These are phyloP conservation scores for Prionchulus punctatus DNA, from an alignment of 2,888 invertebrate species.

Conservation along the genomic window DNA sequence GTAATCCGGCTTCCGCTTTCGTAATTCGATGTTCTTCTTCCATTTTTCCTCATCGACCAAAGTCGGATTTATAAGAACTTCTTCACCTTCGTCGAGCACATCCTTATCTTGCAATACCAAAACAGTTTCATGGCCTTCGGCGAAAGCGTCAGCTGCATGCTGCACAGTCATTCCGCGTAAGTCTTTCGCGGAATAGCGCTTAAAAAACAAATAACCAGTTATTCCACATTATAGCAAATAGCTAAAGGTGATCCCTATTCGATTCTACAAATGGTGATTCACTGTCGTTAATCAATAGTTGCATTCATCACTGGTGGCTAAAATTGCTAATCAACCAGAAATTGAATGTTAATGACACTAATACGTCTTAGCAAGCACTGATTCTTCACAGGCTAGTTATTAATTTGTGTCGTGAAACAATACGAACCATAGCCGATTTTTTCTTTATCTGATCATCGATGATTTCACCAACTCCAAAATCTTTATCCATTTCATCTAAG, in stretches of 20 bases:
- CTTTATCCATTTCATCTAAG: slow-evolving; percentile 82
- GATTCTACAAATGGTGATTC: too few relatives aligned
- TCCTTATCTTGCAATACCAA: slow-evolving; percentile 80
- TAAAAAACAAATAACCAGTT: background rate
- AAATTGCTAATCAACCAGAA: too few relatives aligned
- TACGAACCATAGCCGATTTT: too few relatives aligned
- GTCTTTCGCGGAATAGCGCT: slow-evolving; percentile 49
- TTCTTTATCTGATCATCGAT: slow-evolving; percentile 55
- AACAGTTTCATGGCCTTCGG: slow-evolving; percentile 49
- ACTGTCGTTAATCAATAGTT: too few relatives aligned
- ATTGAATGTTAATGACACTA: too few relatives aligned
- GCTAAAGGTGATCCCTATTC: too few relatives aligned
- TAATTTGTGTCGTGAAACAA: too few relatives aligned
- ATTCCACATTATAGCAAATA: too few relatives aligned
- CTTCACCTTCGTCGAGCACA: slow-evolving; percentile 66
- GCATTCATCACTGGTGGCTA: too few relatives aligned
- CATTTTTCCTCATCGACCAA: slow-evolving; percentile 35
- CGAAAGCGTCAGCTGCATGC: slow-evolving; percentile 44
- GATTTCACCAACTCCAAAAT: slow-evolving; percentile 70
- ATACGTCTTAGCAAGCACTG: too few relatives aligned
- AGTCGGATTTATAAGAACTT: slow-evolving; percentile 59
- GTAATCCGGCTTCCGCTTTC: slow-evolving; percentile 56
- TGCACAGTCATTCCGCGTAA: slow-evolving; percentile 67
- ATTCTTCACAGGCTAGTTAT: too few relatives aligned
- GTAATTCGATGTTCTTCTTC: slow-evolving; percentile 56